Conservation (phyloP, 2,888 invertebrate genomes). For the Stramonita haemastoma region DNA sequence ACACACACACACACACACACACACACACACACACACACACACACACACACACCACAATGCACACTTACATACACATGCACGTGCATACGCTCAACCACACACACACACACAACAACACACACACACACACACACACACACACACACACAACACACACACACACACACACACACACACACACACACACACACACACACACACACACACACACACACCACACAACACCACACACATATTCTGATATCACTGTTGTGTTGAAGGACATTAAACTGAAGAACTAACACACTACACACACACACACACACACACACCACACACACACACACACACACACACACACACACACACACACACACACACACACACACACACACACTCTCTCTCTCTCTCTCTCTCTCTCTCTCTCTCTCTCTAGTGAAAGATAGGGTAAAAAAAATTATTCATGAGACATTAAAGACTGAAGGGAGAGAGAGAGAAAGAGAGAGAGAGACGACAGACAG, state of each 20-base stretch:
- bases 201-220: neutral
- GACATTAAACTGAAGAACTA: no score
- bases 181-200: neutral
- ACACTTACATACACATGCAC: neutral
- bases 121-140: neutral
- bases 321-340: neutral
- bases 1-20: conserved; percentile 17
- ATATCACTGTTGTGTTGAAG: no score
- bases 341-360: neutral
- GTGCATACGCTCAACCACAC: neutral
- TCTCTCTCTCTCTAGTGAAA: no score
- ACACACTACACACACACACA: neutral
- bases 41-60: neutral
- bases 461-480: no score
- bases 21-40: conserved; percentile 17
- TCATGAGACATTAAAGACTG: no score
- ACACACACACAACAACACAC: neutral
- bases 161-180: neutral
- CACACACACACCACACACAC: neutral
- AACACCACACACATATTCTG: no score
- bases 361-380: neutral
- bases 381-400: no score
- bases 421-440: no score
- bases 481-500: no score
- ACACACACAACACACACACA: neutral